Evolutionary conservation across 2,797 vertebrate species (phyloP).

Genomic region (Novumbra hubbsi): DNA sequence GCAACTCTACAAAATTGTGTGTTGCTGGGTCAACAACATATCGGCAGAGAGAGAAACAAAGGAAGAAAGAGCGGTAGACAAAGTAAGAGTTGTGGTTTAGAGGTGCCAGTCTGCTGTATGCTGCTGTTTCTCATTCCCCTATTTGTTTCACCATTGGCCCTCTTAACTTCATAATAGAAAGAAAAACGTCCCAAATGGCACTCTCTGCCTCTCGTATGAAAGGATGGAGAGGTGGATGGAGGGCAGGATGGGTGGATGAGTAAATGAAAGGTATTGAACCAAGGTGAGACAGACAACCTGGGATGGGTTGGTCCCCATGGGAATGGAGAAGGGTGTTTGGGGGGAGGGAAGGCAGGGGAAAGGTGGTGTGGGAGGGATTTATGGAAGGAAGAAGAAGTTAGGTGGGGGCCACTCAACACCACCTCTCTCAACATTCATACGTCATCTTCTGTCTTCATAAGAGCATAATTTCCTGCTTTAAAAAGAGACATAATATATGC

Average conservation of each 20-base stretch:
- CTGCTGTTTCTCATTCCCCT: constrained; percentile 6
- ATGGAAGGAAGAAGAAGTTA: too few relatives aligned
- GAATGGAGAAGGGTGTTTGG: constrained; percentile 16
- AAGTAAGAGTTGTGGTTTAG: background rate
- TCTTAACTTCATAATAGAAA: constrained; percentile 49
- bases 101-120: background rate
- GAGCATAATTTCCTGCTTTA: too few relatives aligned
- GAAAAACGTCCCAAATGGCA: constrained; percentile 27
- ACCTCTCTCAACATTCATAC: constrained; percentile 32
- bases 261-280: constrained; percentile 57
- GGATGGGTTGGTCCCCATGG: constrained; percentile 48
- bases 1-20: constrained; percentile 11
- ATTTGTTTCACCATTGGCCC: constrained; percentile 22
- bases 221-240: constrained; percentile 24
- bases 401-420: constrained; percentile 58
- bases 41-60: constrained; percentile 14
- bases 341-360: background rate
- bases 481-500: background rate
- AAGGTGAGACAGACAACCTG: constrained; percentile 29
- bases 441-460: too few relatives aligned
- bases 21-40: constrained; percentile 22
- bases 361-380: too few relatives aligned
- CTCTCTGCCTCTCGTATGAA: background rate
- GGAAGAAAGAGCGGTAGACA: constrained; percentile 14
- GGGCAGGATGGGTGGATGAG: constrained; percentile 29